Evolutionary conservation across 2,888 invertebrate genomes (phyloP).

Genomic region (Encarsia formosa): DNA sequence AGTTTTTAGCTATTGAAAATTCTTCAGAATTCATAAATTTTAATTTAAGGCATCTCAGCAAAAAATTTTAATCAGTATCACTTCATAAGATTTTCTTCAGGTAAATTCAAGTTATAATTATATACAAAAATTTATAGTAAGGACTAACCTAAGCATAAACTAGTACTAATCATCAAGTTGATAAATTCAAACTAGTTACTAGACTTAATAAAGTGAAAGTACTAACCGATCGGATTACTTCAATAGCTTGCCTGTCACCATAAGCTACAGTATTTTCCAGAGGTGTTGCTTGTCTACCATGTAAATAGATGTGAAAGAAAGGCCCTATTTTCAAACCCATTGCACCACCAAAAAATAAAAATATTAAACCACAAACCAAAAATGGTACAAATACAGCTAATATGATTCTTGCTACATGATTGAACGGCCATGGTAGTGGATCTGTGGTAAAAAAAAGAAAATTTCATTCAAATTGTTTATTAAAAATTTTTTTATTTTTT

Average conservation of each 20-base stretch:
- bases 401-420: slow-evolving; percentile 13
- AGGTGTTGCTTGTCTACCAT: slow-evolving; percentile 7
- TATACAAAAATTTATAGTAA: neutral
- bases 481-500: neutral
- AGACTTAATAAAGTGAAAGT: neutral
- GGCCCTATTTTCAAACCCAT: slow-evolving; percentile 36
- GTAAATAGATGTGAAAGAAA: slow-evolving; percentile 27
- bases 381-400: slow-evolving; percentile 27
- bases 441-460: slow-evolving; percentile 28
- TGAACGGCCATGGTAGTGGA: slow-evolving; percentile 27
- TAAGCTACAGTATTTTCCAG: neutral
- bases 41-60: neutral
- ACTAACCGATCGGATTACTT: slow-evolving; percentile 13
- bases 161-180: too few species aligned
- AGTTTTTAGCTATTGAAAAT: too few species aligned
- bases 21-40: neutral
- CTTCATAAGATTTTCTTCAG: neutral
- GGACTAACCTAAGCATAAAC: neutral
- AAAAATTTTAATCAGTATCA: neutral
- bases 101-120: neutral
- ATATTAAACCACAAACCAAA: slow-evolving; percentile 24
- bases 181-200: too few species aligned
- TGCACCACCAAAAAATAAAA: slow-evolving; percentile 32
- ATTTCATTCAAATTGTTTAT: neutral
- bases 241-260: slow-evolving; percentile 15